Evolutionary conservation across 2,113 vertebrate genomes (phyloP).

Genomic region (Hypocryptadius cinnamomeus): DNA sequence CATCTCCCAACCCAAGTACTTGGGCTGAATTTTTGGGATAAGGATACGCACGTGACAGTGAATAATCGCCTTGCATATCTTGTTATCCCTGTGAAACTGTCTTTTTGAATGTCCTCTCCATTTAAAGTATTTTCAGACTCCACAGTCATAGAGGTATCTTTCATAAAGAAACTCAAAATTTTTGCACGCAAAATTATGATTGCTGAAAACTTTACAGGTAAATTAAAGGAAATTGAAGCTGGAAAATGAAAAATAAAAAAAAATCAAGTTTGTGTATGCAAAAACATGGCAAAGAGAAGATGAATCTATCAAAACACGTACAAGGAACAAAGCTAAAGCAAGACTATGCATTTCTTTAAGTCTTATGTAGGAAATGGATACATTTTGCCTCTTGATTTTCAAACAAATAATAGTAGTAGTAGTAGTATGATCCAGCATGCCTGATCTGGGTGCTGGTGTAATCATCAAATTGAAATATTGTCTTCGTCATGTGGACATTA

Average conservation of each 20-base stretch:
- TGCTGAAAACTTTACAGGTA: background rate
- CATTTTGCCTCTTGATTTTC: background rate
- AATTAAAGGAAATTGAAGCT: background rate
- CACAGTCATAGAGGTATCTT: background rate
- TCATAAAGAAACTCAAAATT: background rate
- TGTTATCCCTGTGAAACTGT: background rate
- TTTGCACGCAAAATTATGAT: background rate
- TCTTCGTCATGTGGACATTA: background rate
- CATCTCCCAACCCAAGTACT: background rate
- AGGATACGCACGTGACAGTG: background rate
- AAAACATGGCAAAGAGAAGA: background rate
- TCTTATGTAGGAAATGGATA: background rate
- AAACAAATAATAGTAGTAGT: background rate
- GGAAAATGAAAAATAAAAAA: background rate
- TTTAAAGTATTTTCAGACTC: background rate
- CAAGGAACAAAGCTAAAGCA: background rate
- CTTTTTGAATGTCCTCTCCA: background rate
- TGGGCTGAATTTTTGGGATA: background rate
- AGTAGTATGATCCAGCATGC: background rate
- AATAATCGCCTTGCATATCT: background rate
- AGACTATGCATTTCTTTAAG: background rate
- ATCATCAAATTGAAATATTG: background rate
- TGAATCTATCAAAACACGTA: background rate
- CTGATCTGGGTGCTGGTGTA: background rate
- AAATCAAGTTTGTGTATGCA: background rate